Evolutionary conservation across 2,888 invertebrate species (phyloP), one percentile per base, ranked within the genome.

Genomic region (Drosophila mulleri): DNA sequence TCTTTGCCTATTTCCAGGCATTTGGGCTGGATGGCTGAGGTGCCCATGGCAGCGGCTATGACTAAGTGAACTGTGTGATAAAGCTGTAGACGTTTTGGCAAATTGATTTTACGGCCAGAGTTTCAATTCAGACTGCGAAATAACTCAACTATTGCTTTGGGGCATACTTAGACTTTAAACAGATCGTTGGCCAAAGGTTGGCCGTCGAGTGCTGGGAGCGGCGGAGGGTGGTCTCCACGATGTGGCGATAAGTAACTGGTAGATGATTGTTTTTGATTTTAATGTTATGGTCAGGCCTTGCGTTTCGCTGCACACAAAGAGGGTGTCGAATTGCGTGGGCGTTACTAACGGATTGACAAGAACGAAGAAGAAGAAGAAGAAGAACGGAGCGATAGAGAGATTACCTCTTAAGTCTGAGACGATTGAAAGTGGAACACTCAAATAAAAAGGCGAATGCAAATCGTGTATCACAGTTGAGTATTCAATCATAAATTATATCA

Each of bases 101-200:
- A 91, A 91, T 91, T 91, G 91, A 91, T 91, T 91, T 91, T 87
- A 89, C 89, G 90, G 82, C 88, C 77, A 72, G 72, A 71, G 72
- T 72, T 80, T 75, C 61, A 66, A 77, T 80, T 70, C 78, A 65
- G 74, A 80, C 72, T 76, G 83, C 69, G 62, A 73, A 82, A 85
- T 86, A 85, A 85, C 83, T 86, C 80, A 87, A 85, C 70, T 85
- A 77, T 73, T 62, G 85, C 86, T 74, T 61, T 52, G 57, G 79
- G 86, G 86, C 86, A 85, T 86, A 86, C 85, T 87, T 86, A 86
- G 85, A 85, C 85, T 87, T 86, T 88, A 88, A 88, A 76, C 85
- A 85, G 86, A 86, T 86, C 88, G 83, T 81, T 80, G 75, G 79
- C 54, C 45, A 64, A 45, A 76, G 84, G 86, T 87, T 82, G 71